Percentiles rank a stretch among this genome's conserved stretches.
phyloP scores from a whole-genome alignment of 2,797 vertebrate species.

The Oryzias dopingdopingensis region DNA sequence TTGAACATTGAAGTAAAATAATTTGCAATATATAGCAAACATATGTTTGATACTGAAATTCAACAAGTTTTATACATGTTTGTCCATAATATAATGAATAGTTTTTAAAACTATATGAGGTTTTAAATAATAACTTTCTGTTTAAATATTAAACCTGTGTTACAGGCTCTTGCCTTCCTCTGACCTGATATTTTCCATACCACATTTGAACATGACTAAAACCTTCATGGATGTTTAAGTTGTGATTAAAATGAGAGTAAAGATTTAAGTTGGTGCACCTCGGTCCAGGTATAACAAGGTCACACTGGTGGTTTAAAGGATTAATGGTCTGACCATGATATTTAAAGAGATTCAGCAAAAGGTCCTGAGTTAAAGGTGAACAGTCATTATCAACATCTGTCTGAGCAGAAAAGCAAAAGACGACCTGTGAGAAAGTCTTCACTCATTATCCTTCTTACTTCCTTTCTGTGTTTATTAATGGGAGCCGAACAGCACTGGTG shows the following conservation, averaged over 20 bases:
- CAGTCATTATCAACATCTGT: slow-evolving; percentile 81
- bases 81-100: too few species aligned
- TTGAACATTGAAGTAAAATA: not conserved
- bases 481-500: slow-evolving; percentile 72
- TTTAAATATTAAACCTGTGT: not conserved
- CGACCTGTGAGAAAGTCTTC: slow-evolving; percentile 81
- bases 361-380: slow-evolving; percentile 70
- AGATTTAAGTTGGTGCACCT: not conserved
- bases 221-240: not conserved
- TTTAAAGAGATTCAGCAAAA: slow-evolving; percentile 67
- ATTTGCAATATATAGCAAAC: not conserved
- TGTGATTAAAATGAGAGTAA: not conserved
- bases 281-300: slow-evolving; percentile 12
- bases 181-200: not conserved
- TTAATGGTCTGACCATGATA: slow-evolving; percentile 24
- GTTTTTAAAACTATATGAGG: not conserved
- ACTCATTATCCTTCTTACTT: slow-evolving; percentile 68
- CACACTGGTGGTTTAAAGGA: slow-evolving; percentile 8
- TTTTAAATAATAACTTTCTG: too few species aligned
- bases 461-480: slow-evolving; percentile 84
- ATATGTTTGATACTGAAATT: too few species aligned
- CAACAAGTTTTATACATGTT: too few species aligned
- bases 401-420: slow-evolving; percentile 76
- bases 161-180: not conserved
- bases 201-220: not conserved